These are phyloP conservation scores for Poeciliopsis retropinna DNA, from an alignment of 2,113 vertebrate species.

Conservation along the genomic window DNA sequence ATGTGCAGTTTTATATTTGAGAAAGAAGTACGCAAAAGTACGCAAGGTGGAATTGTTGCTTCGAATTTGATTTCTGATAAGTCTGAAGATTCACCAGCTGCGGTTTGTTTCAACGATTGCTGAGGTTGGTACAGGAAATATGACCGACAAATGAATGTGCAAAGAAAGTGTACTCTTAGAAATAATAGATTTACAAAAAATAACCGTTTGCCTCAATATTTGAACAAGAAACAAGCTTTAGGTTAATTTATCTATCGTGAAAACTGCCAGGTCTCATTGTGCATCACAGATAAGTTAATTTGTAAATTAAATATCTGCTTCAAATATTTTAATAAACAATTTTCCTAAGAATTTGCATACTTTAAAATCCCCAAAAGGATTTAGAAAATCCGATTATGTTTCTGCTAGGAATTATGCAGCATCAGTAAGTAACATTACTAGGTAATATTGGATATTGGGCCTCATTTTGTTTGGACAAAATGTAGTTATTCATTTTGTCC, in stretches of 20 bases:
- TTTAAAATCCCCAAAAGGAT: no score
- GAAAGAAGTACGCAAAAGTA: background rate
- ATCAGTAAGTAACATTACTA: no score
- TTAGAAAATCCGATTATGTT: no score
- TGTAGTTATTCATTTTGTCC: background rate
- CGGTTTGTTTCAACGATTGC: background rate
- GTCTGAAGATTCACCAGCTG: conserved; percentile 7
- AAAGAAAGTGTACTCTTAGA: background rate
- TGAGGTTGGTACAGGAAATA: no score
- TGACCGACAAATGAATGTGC: no score
- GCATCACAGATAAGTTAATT: background rate
- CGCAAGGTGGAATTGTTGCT: background rate
- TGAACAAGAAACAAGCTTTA: background rate
- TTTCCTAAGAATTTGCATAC: no score
- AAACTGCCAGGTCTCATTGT: conserved; percentile 4
- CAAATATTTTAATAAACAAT: no score
- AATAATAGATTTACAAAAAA: background rate
- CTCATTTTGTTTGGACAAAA: background rate
- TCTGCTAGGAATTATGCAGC: no score
- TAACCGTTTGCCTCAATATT: background rate
- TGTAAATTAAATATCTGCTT: background rate
- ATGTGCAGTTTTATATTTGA: conserved; percentile 11
- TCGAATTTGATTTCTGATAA: conserved; percentile 10
- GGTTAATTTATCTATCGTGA: background rate
- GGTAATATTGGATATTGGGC: background rate